Conservation (phyloP, 1,140 invertebrate genomes). For the Hormaphis cornu region DNA sequence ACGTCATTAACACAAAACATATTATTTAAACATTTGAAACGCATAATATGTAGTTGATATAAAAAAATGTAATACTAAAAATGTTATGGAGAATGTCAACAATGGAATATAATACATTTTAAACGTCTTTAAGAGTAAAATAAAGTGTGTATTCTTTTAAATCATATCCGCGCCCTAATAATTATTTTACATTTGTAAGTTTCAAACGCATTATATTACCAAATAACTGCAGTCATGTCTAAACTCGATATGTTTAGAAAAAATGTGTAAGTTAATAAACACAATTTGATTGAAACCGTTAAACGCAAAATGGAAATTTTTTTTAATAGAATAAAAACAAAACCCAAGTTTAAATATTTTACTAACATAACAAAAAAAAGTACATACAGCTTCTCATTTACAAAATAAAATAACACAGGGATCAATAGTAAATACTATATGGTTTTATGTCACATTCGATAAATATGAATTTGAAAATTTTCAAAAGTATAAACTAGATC, state of each 20-base stretch:
- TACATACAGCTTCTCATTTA: neutral
- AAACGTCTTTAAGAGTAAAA: neutral
- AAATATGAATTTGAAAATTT: no score
- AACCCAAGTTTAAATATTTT: neutral
- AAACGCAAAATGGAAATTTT: no score
- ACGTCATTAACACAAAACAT: neutral
- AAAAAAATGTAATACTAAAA: neutral
- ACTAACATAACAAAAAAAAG: neutral
- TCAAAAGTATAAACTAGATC: no score
- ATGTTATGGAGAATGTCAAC: neutral
- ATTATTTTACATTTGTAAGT: no score
- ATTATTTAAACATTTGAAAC: neutral
- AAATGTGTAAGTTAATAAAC: no score
- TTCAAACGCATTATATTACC: no score
- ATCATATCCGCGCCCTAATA: no score
- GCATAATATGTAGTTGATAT: neutral
- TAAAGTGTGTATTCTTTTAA: neutral
- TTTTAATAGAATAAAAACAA: neutral
- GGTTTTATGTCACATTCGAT: neutral
- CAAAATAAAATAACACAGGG: neutral
- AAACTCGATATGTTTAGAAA: no score
- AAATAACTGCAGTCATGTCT: no score
- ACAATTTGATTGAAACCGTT: constrained; percentile 6
- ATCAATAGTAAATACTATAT: neutral
- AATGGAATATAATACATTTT: neutral